These are phyloP conservation scores for Drosophila littoralis DNA, from an alignment of 1,140 invertebrate species.

Conservation along the genomic window DNA sequence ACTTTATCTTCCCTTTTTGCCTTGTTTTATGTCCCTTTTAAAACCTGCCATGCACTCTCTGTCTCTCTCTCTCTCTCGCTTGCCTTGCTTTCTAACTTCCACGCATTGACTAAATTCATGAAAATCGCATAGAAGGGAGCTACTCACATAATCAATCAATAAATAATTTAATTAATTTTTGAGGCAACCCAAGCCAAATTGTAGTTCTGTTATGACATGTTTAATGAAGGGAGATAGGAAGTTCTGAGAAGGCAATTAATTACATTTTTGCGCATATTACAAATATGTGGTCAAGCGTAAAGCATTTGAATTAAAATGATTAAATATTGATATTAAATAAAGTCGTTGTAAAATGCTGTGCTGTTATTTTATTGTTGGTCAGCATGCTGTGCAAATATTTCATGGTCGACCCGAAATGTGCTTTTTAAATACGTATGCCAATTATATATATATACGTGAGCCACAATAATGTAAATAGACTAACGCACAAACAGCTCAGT, in stretches of 20 bases:
- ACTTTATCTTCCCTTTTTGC: no score
- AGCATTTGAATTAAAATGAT: constrained; percentile 40
- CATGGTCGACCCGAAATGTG: constrained; percentile 43
- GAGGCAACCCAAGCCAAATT: neutral
- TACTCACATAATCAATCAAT: constrained; percentile 18
- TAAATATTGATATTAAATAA: constrained; percentile 31
- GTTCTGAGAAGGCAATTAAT: constrained; percentile 19
- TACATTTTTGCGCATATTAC: constrained; percentile 31
- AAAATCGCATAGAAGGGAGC: constrained; percentile 1
- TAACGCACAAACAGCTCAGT: neutral
- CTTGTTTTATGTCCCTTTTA: no score
- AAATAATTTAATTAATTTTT: constrained; percentile 17
- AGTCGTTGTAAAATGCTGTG: constrained; percentile 6
- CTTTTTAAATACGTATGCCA: constrained; percentile 54
- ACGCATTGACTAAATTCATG: neutral
- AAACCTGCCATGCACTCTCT: neutral
- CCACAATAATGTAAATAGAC: constrained; percentile 13
- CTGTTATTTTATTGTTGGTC: constrained; percentile 10
- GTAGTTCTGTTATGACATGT: neutral
- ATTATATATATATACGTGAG: constrained; percentile 47
- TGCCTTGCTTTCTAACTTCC: no score
- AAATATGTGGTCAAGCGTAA: constrained; percentile 28
- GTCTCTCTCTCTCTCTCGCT: neutral
- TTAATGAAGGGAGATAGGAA: neutral
- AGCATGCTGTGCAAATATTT: constrained; percentile 46